Evolutionary conservation across 2,888 invertebrate species (phyloP).

Genomic region (Oxyteleia sp.): DNA sequence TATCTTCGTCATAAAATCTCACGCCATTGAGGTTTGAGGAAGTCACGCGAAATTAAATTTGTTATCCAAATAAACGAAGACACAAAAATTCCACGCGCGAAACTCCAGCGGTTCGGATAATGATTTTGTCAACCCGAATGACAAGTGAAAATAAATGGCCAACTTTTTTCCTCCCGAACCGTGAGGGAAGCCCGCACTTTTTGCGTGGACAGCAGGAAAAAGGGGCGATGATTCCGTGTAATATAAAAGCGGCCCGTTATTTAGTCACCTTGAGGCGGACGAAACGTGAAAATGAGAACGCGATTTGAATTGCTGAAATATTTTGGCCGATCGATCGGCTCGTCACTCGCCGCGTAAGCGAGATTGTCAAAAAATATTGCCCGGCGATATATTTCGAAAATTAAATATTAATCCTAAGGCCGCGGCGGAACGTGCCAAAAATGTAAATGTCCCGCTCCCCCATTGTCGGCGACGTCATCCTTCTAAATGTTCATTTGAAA

Average conservation of each 20-base stretch:
- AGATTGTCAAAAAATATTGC: conserved; percentile 24
- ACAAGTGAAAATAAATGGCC: conserved; percentile 18
- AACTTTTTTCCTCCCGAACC: neutral
- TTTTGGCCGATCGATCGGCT: conserved; percentile 25
- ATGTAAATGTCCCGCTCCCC: conserved; percentile 35
- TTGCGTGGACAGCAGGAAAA: neutral
- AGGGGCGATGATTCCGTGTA: conserved; percentile 6
- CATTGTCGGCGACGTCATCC: conserved; percentile 27
- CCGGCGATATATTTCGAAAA: conserved; percentile 29
- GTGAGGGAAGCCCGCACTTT: neutral
- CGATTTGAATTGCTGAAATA: conserved; percentile 52
- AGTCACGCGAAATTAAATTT: conserved; percentile 14
- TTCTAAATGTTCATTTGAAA: conserved; percentile 52
- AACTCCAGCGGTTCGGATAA: neutral
- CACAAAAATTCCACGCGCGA: neutral
- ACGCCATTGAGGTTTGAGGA: conserved; percentile 1
- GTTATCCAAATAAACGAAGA: conserved; percentile 5
- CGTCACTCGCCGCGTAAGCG: conserved; percentile 8
- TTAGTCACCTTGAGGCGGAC: conserved; percentile 34
- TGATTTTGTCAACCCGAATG: conserved; percentile 14
- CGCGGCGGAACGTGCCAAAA: conserved; percentile 44
- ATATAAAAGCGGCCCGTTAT: conserved; percentile 31
- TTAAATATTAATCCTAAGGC: conserved; percentile 49
- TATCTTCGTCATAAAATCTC: conserved; percentile 9
- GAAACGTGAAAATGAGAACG: conserved; percentile 36